Base-by-base conservation (phyloP, 2,797 vertebrate species). In the Xiphorhynchus erythropygius region DNA sequence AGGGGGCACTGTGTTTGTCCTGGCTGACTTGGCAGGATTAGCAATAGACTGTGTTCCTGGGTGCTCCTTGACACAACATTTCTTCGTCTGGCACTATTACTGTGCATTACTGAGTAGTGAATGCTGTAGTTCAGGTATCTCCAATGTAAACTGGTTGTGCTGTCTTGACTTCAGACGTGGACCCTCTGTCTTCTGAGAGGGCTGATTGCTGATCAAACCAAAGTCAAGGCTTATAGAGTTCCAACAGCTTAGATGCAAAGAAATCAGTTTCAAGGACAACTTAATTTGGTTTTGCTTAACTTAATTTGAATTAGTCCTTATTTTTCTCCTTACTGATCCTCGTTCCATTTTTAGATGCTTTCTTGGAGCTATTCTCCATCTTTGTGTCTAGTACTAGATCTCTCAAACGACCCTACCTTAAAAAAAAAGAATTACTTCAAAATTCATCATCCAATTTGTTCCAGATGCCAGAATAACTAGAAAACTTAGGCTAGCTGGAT, bases 81-180 rank as follows among this genome's bases (percentile, higher is more conserved):
- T 78, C 33, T 64, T 75, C 56, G 19, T 28, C 30, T 87, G 62
- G 22, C 35, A 7, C 37, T 70, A 1, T 42, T 73, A 6, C 5
- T 64, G 32, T 18, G 15, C 30, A 0, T 24, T 41, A 37, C 39
- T 1, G 2, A 49, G 27, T 11, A 44, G 41, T 1, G 2, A 70
- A 42, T 67, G 30, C 35, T 0, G 0, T 7, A 9, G 19, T 5
- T 52, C 24, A 14, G 37, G 10, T 33, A 3, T 83, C 42, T 84
- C 50, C 44, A 27, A 18, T 63, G 46, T 74, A 53, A 90, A 63
- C 28, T 62, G 35, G 1, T 44, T 49, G 33, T 71, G 39, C 18
- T 71, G 13, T 52, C 44, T 78, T 33, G 13, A 71, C 42, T 87
- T 87, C 53, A 87, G 35, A 52, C 4, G 4, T 35, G 53, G 14